Evolutionary conservation across 2,888 invertebrate species (phyloP).

Genomic region (Netelia fuscicornis): DNA sequence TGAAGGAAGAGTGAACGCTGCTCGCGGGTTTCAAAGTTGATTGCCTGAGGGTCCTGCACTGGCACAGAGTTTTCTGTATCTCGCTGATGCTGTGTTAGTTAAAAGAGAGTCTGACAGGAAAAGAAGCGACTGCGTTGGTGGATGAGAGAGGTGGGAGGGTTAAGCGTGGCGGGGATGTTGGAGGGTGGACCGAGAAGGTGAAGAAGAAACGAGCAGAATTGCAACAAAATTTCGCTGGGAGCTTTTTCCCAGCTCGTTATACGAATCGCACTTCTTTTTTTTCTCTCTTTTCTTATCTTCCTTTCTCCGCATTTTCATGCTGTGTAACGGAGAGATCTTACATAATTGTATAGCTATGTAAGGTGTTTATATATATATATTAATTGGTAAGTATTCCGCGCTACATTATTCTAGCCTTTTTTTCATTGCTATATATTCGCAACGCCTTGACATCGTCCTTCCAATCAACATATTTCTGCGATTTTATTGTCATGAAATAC

Average conservation of each 20-base stretch:
- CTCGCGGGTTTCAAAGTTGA: conserved; percentile 60
- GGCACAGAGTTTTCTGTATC: conserved; percentile 26
- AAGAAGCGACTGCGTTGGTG: background rate
- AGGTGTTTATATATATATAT: background rate
- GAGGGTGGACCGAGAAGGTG: background rate
- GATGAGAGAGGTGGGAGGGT: conserved; percentile 14
- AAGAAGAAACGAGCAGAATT: conserved; percentile 16
- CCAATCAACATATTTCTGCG: too few relatives aligned
- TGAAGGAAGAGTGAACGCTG: conserved; percentile 33
- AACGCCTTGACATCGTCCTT: too few relatives aligned
- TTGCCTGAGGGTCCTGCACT: conserved; percentile 49
- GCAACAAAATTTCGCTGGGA: conserved; percentile 43
- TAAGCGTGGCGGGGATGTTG: conserved; percentile 6
- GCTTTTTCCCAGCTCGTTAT: conserved; percentile 33
- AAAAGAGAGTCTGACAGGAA: conserved; percentile 39
- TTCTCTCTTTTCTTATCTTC: background rate
- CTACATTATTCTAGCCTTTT: background rate
- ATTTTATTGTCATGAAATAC: too few relatives aligned
- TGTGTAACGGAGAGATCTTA: background rate
- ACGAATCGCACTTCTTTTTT: conserved; percentile 9
- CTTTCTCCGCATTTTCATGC: background rate
- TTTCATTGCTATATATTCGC: background rate
- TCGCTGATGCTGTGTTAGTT: conserved; percentile 48
- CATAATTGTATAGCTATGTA: background rate
- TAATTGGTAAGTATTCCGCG: background rate